phyloP scores from a whole-genome alignment of 2,113 vertebrate genomes.

The Ahaetulla prasina region DNA sequence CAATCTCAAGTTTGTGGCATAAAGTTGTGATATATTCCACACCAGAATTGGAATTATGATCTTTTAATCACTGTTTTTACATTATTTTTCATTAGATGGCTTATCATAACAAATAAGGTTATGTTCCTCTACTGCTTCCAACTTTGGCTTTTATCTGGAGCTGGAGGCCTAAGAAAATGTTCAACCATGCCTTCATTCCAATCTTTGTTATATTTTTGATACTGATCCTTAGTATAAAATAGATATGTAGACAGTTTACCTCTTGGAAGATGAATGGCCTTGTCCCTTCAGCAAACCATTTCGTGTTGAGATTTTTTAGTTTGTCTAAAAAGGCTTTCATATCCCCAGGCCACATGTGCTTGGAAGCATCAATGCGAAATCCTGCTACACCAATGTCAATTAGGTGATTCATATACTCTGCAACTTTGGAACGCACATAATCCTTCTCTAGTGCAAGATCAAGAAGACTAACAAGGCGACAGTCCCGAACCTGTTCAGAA shows the following conservation, averaged over 20 bases:
- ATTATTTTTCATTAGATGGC: background rate
- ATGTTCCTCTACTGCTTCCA: background rate
- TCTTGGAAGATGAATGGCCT: slow-evolving; percentile 85
- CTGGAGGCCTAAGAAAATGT: background rate
- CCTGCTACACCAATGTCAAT: slow-evolving; percentile 87
- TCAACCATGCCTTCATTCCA: background rate
- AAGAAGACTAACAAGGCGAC: slow-evolving; percentile 71
- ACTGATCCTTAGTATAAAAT: background rate
- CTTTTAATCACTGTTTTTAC: background rate
- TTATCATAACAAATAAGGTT: background rate
- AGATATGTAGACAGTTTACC: slow-evolving; percentile 55
- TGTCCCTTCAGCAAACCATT: slow-evolving; percentile 74
- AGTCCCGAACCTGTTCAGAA: slow-evolving; percentile 69
- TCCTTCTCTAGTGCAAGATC: slow-evolving; percentile 79
- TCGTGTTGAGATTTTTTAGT: slow-evolving; percentile 75
- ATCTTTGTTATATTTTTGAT: background rate
- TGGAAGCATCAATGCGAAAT: slow-evolving; percentile 84
- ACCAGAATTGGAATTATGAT: background rate
- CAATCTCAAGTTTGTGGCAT: background rate
- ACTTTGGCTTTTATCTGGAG: background rate
- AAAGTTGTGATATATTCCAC: background rate
- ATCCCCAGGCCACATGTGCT: slow-evolving; percentile 93
- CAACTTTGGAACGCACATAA: slow-evolving; percentile 72
- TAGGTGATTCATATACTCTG: slow-evolving; percentile 76
- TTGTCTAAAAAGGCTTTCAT: slow-evolving; percentile 66